Base-by-base conservation (phyloP, 2,888 invertebrate genomes). In the Drosophila neotestacea region DNA sequence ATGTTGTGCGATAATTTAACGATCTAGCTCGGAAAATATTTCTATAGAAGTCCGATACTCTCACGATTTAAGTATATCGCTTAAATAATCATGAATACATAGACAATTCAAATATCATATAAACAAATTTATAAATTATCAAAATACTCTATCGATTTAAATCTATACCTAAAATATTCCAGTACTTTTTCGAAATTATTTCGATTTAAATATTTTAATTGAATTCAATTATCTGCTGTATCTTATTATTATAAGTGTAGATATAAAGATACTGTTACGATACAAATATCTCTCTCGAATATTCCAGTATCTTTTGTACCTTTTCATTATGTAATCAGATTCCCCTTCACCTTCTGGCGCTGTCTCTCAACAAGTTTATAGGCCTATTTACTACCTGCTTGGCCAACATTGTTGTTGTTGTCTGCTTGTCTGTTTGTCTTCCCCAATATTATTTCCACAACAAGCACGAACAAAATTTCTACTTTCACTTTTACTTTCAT, bases 401-500 rank as follows among this genome's bases (percentile, higher is more conserved):
- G 47, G 32, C 50, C 39, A n/a, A 6, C 52, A 13, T 9, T 27
- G 9, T 34, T 32, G 44, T 44, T 22, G 41, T 41, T 16, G 7
- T 7, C 9, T 34, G 34, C 11, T n/a, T 38, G 36, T 36, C 44
- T 11, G 10, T 16, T 38, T 44, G 51, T 54, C 51, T 28, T 42
- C 47, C n/a, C 32, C 39, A 39, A 34, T 22, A 22, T 22, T 60
- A 67, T 76, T 82, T 67, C 67, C 73, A 63, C 66, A 73, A 71
- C 72, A 76, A 64, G 70, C 64, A 79, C 79, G 47, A 51, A 58
- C 46, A 46, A 70, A 63, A 78, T 84, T 89, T 87, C 85, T 78
- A 72, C 89, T 90, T 88, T 88, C 90, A 90, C 90, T 90, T 88
- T 88, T 90, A 90, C 89, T 88, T 90, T 88, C 90, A 68, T 83